Evolutionary conservation across 2,888 invertebrate species (phyloP).

Genomic region (Xylocampa areola): DNA sequence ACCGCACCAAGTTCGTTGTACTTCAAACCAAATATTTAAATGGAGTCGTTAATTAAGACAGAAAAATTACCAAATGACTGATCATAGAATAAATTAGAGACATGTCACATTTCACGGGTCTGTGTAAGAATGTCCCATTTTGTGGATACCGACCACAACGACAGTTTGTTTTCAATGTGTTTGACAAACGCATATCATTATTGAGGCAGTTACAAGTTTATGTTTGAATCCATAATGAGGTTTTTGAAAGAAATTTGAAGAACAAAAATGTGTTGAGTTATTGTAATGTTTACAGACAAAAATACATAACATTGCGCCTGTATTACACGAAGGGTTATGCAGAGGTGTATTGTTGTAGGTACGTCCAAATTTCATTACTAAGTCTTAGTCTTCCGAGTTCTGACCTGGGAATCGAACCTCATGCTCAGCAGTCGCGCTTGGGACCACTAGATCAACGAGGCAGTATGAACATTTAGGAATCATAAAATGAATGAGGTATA

Average conservation of each 20-base stretch:
- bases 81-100: constrained; percentile 85
- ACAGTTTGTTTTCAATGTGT: constrained; percentile 69
- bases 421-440: too few species aligned
- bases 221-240: constrained; percentile 54
- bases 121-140: constrained; percentile 81
- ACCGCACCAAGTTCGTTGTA: constrained; percentile 69
- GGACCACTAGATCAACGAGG: too few species aligned
- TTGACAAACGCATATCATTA: constrained; percentile 64
- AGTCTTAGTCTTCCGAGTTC: too few species aligned
- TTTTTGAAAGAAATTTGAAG: constrained; percentile 42
- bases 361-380: too few species aligned
- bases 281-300: too few species aligned
- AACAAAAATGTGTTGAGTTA: constrained; percentile 10
- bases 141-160: constrained; percentile 69
- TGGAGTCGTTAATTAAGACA: constrained; percentile 81
- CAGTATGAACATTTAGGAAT: too few species aligned
- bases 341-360: too few species aligned
- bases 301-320: too few species aligned
- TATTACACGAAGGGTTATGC: too few species aligned
- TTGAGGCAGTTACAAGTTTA: constrained; percentile 35
- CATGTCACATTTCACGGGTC: constrained; percentile 81
- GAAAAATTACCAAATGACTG: constrained; percentile 73
- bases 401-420: too few species aligned
- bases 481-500: too few species aligned
- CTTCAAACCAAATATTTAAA: constrained; percentile 78